These are phyloP conservation scores for Hanleya hanleyi DNA, from an alignment of 2,888 invertebrate genomes.

Conservation along the genomic window DNA sequence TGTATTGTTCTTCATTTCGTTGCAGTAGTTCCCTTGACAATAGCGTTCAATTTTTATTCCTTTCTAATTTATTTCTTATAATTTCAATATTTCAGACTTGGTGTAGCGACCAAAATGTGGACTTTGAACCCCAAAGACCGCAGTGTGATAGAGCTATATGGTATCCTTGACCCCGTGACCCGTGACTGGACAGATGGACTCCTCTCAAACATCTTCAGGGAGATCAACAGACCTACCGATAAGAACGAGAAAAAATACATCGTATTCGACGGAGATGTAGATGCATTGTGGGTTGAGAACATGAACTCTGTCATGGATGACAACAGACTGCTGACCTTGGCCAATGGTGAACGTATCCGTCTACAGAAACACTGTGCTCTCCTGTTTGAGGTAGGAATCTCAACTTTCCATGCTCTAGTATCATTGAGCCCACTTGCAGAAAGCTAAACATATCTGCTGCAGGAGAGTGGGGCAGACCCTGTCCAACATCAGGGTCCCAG, in stretches of 20 bases:
- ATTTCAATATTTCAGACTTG: slow-evolving; percentile 76
- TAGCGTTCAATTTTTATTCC: not conserved
- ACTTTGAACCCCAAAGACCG: slow-evolving; percentile 92
- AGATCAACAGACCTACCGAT: slow-evolving; percentile 86
- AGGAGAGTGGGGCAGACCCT: too few species aligned
- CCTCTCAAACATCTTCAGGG: slow-evolving; percentile 91
- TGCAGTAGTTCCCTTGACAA: too few species aligned
- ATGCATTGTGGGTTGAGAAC: slow-evolving; percentile 96
- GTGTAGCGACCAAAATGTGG: slow-evolving; percentile 85
- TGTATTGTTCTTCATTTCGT: too few species aligned
- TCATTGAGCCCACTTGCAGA: too few species aligned
- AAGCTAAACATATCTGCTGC: too few species aligned
- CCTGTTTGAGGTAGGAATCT: slow-evolving; percentile 88
- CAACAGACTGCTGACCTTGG: slow-evolving; percentile 89
- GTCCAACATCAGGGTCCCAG: too few species aligned
- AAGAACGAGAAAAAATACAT: slow-evolving; percentile 86
- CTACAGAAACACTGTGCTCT: slow-evolving; percentile 87
- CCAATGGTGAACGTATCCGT: slow-evolving; percentile 91
- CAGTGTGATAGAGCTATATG: slow-evolving; percentile 91
- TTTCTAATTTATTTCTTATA: not conserved
- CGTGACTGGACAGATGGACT: slow-evolving; percentile 96
- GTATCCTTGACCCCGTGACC: slow-evolving; percentile 87
- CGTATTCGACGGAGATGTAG: slow-evolving; percentile 94
- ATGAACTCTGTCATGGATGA: slow-evolving; percentile 99
- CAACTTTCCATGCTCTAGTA: too few species aligned